A percentile compares a stretch with the other conserved stretches of the same genome.
Conservation (phyloP, 2,113 vertebrate genomes). For the Centropus bengalensis region DNA sequence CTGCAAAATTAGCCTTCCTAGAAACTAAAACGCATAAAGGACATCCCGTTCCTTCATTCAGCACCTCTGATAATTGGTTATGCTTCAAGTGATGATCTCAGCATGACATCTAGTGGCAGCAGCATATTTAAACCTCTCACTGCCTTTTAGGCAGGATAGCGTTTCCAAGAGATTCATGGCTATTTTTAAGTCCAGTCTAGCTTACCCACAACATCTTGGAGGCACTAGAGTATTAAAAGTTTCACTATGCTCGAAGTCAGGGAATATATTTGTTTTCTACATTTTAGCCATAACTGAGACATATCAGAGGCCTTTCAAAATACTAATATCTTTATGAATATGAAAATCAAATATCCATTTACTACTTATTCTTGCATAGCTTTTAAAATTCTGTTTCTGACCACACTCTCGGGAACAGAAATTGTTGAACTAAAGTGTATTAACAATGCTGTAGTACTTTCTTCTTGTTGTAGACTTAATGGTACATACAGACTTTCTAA, state of each 20-base stretch:
- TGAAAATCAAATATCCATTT: neutral
- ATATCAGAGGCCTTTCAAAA: neutral
- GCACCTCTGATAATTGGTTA: neutral
- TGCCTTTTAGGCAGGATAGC: neutral
- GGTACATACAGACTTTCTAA: neutral
- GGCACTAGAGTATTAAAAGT: neutral
- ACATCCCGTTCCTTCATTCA: neutral
- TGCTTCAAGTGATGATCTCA: conserved; percentile 46
- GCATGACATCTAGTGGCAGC: conserved; percentile 77
- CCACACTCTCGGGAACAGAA: neutral
- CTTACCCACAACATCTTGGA: neutral
- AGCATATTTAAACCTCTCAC: conserved; percentile 54
- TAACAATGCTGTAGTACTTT: neutral
- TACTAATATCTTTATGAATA: neutral
- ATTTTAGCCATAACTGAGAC: neutral
- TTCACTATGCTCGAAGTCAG: neutral
- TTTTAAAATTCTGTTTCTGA: neutral
- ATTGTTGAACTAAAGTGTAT: neutral
- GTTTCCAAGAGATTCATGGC: neutral
- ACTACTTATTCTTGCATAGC: neutral
- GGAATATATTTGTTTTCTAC: neutral
- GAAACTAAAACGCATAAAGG: neutral
- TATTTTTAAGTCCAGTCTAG: neutral
- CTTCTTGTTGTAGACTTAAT: neutral
- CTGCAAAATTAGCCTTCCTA: neutral